Conservation (phyloP, 2,113 vertebrate species). For the Hymenochirus boettgeri region DNA sequence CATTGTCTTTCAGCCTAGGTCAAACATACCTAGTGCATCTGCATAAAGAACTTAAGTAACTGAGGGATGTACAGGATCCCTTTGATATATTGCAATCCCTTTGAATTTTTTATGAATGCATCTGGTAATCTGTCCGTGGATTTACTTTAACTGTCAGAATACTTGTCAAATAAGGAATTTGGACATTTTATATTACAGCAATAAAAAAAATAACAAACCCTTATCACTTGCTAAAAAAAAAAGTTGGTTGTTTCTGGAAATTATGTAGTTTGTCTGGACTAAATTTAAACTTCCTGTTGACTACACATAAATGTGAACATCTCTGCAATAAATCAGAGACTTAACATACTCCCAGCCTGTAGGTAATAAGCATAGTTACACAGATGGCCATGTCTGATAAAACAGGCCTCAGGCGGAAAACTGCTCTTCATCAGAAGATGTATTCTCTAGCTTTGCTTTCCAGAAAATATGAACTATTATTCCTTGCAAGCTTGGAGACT, state of each 20-base stretch:
- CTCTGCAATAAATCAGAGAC: background rate
- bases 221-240: background rate
- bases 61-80: slow-evolving; percentile 44
- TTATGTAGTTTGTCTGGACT: background rate
- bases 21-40: slow-evolving; percentile 39
- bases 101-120: slow-evolving; percentile 87
- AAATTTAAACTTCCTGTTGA: slow-evolving; percentile 1
- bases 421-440: background rate
- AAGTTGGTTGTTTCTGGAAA: background rate
- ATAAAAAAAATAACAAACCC: slow-evolving; percentile 49
- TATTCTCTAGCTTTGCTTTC: background rate
- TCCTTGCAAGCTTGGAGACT: too few relatives aligned
- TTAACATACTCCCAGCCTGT: background rate
- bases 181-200: slow-evolving; percentile 53
- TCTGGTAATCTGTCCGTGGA: slow-evolving; percentile 66
- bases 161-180: slow-evolving; percentile 56
- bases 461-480: too few relatives aligned
- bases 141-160: slow-evolving; percentile 57
- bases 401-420: slow-evolving; percentile 46
- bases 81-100: slow-evolving; percentile 56
- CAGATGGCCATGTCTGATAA: slow-evolving; percentile 52
- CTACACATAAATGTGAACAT: background rate
- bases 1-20: slow-evolving; percentile 47
- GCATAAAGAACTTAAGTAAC: slow-evolving; percentile 41
- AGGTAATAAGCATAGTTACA: slow-evolving; percentile 49